Evolutionary conservation across 2,888 invertebrate species (phyloP).

Genomic region (Graphium colonna): DNA sequence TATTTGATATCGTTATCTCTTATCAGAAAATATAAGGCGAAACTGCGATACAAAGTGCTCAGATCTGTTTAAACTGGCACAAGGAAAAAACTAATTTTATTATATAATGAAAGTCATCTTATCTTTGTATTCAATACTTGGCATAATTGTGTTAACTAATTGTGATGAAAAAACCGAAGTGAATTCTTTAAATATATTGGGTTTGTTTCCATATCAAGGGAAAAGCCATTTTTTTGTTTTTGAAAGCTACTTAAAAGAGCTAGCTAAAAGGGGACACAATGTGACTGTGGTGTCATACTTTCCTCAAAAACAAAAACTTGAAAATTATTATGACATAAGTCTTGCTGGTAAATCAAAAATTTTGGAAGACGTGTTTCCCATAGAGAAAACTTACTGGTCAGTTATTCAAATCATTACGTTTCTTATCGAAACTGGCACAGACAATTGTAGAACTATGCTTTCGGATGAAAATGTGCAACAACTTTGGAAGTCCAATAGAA

Average conservation of each 20-base stretch:
- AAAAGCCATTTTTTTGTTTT: slow-evolving; percentile 85
- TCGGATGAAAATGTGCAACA: slow-evolving; percentile 53
- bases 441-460: slow-evolving; percentile 49
- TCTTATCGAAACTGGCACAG: slow-evolving; percentile 31
- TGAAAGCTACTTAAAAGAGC: slow-evolving; percentile 76
- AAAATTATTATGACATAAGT: slow-evolving; percentile 81
- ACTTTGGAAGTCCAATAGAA: slow-evolving; percentile 54
- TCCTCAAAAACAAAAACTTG: slow-evolving; percentile 60
- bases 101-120: neutral
- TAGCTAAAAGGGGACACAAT: slow-evolving; percentile 82
- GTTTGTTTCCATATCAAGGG: slow-evolving; percentile 82
- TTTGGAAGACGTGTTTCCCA: slow-evolving; percentile 38
- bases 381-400: slow-evolving; percentile 38
- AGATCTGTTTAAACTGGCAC: neutral
- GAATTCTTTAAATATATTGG: slow-evolving; percentile 75
- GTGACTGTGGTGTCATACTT: slow-evolving; percentile 84
- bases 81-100: neutral
- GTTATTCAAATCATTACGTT: slow-evolving; percentile 29
- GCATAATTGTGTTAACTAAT: neutral
- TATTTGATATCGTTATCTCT: neutral
- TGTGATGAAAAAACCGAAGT: slow-evolving; percentile 18
- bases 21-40: slow-evolving; percentile 3
- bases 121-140: neutral
- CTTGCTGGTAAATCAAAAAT: slow-evolving; percentile 47
- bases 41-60: neutral